Evolutionary conservation across 2,888 invertebrate species (phyloP), one percentile per base, ranked within the genome.

Genomic region (Sialis fuliginosa): DNA sequence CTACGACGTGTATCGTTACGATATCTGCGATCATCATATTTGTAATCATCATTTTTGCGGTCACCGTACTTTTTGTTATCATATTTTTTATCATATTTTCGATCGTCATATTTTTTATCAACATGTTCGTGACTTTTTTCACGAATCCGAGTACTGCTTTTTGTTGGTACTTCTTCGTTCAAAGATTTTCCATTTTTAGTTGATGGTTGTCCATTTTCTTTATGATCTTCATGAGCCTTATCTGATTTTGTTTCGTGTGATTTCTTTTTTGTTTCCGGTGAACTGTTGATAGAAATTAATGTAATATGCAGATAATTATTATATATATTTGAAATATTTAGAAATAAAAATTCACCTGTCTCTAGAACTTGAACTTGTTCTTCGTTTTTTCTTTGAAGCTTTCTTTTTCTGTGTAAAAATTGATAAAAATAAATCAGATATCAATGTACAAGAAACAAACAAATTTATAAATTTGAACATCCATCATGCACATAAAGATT

Each of bases 381-480:
- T 69, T 51, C 68, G 67, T 52, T 67, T 69, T 58, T 70, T 73
- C 65, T 72, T 74, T 63, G 74, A 74, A 47, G 60, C 55, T 52
- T 69, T 67, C 62, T 72, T 75, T 64, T 73, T 76, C 72, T 77
- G 68, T 64, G 63, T 60, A 60, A 63, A 70, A 63, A 64, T 63
- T 64, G 61, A 57, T 55, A 60, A 59, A 59, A 58, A 31, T 10
- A 42, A 12, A 30, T 42, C 10, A 30, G 10, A 42, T 6, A 42
- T 8, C 6, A n/a, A n/a, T 13, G 6, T 42, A 6, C n/a, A 6
- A 22, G 22, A 22, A 22, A 22, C 22, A 22, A 22, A 22, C 22
- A 22, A 22, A 22, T 22, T 22, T 22, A 22, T 22, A 22, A 22
- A 43, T 9, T 43, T 6, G 9, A 43, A 30, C n/a, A 43, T 10